Conservation (phyloP, 2,113 vertebrate species). For the Psophia crepitans region DNA sequence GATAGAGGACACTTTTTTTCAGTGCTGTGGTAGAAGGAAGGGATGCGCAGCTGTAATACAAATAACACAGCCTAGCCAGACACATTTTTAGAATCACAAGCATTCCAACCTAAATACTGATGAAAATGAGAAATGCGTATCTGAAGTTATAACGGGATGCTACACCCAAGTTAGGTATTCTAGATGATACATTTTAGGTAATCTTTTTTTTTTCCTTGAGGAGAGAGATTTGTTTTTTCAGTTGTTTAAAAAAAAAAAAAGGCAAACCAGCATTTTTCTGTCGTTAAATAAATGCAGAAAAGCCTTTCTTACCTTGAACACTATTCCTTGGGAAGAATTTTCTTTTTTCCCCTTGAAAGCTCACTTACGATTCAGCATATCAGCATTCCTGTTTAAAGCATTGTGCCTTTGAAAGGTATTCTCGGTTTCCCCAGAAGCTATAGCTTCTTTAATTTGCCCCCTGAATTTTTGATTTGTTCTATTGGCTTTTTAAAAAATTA, state of each 20-base stretch:
- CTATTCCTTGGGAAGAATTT: background rate
- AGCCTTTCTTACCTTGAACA: background rate
- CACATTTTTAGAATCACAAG: background rate
- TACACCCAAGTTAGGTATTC: background rate
- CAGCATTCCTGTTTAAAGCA: background rate
- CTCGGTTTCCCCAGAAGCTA: background rate
- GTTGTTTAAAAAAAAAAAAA: background rate
- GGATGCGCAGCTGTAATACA: background rate
- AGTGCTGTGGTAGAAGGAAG: background rate
- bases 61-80: background rate
- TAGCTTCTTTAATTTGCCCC: background rate
- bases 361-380: background rate
- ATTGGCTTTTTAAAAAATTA: rapidly evolving
- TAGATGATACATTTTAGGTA: background rate
- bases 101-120: background rate
- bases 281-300: background rate
- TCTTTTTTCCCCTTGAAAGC: background rate
- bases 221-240: background rate
- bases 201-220: background rate
- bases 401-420: background rate
- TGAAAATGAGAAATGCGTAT: background rate
- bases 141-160: background rate
- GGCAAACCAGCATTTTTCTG: background rate
- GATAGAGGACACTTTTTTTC: background rate
- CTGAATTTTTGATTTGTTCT: background rate